Evolutionary conservation across 2,888 invertebrate species (phyloP), one percentile per base, ranked within the genome.

Genomic region (Thera britannica): DNA sequence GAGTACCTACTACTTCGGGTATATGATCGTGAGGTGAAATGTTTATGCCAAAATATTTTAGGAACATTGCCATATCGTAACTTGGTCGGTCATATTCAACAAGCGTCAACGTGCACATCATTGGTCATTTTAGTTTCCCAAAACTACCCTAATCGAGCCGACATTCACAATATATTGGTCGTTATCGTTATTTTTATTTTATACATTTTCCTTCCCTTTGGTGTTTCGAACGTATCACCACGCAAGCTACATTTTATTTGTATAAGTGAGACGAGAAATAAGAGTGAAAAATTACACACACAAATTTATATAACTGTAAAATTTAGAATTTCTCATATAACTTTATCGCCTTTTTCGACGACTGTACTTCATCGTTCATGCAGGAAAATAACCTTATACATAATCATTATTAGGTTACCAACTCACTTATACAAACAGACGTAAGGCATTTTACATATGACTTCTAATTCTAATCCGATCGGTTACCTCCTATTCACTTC

Each of bases 401-500:
- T 52, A 34, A 52, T 34, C 34, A 2, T 34, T 23, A 51, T 23
- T 4, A 7, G 2, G 7, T 23, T 52, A 36, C 41, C 58, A 62
- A 63, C 73, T 78, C 76, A 79, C 80, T 78, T 76, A 78, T 77
- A 79, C 79, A 79, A 83, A 78, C 76, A 70, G 71, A 72, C 65
- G 72, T 82, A 86, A 83, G 85, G 84, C 84, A 73, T 70, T 60
- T 60, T 48, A 65, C n/a, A 73, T 75, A 63, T 73, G 74, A 77
- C 74, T 60, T 74, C 68, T 62, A 72, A 65, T 60, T 56, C 73
- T 77, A 75, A 60, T 36, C 62, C 72, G 67, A 72, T 72, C 73
- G 9, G 74, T 79, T 60, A 62, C 12, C 46, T 70, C 74, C 83
- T 89, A 88, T 78, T 68, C 83, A 86, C 85, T 79, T 76, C 77